Evolutionary conservation across 2,888 invertebrate species (phyloP).

Genomic region (Drosophila prolongata): DNA sequence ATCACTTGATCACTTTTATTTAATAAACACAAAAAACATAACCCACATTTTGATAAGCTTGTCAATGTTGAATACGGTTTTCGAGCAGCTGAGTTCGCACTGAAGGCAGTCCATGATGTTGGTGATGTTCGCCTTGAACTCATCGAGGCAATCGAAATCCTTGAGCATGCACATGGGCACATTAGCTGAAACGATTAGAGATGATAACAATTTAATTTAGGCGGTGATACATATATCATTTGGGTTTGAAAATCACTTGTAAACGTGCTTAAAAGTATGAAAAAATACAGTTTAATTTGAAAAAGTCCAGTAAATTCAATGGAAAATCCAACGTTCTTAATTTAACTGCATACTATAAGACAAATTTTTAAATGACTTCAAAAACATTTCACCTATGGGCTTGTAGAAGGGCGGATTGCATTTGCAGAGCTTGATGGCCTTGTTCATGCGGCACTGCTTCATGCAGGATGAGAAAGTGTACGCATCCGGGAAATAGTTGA

Average conservation of each 20-base stretch:
- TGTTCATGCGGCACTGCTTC: constrained; percentile 90
- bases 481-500: constrained; percentile 86
- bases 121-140: constrained; percentile 86
- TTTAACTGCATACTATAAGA: no score
- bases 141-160: constrained; percentile 87
- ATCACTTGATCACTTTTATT: no score
- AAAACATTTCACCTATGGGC: constrained; percentile 84
- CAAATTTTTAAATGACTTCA: no score
- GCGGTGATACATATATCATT: no score
- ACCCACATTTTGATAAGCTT: constrained; percentile 88
- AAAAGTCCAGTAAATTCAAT: no score
- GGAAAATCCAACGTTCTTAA: no score
- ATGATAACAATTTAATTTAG: no score
- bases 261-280: no score
- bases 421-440: constrained; percentile 87
- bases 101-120: constrained; percentile 87
- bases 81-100: constrained; percentile 90
- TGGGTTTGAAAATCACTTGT: no score
- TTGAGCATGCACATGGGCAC: constrained; percentile 86
- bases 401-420: constrained; percentile 91
- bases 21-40: not conserved
- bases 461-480: constrained; percentile 91
- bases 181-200: constrained; percentile 50
- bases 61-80: constrained; percentile 91
- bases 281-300: no score